Evolutionary conservation across 2,797 vertebrate genomes (phyloP).

Genomic region (Hypotaenidia okinawae): DNA sequence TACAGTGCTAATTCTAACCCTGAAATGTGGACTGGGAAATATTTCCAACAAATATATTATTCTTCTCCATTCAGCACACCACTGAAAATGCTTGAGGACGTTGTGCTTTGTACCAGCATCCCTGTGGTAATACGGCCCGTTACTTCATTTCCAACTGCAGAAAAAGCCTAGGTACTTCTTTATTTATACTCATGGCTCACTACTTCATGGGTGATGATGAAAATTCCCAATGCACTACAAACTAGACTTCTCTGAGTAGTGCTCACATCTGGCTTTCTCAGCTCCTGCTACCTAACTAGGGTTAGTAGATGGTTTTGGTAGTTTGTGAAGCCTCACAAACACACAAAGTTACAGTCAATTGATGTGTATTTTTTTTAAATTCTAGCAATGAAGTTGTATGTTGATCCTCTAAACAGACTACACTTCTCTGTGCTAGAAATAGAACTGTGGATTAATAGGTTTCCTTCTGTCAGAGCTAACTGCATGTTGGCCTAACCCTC

Average conservation of each 20-base stretch:
- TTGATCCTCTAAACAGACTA: not conserved
- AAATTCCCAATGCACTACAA: not conserved
- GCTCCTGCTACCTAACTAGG: not conserved
- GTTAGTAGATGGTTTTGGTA: not conserved
- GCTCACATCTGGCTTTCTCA: not conserved
- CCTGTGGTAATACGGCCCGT: not conserved
- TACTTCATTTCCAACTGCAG: not conserved
- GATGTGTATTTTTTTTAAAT: not conserved
- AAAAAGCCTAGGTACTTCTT: not conserved
- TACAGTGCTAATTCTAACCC: not conserved
- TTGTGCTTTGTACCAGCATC: not conserved
- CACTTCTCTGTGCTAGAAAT: not conserved
- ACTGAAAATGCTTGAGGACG: not conserved
- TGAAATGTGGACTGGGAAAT: not conserved
- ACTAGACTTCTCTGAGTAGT: not conserved
- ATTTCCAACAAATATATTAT: slow-evolving; percentile 35
- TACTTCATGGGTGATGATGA: not conserved
- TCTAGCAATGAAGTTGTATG: not conserved
- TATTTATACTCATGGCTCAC: not conserved
- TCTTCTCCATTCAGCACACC: not conserved
- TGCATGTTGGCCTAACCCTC: not conserved
- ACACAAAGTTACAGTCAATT: not conserved
- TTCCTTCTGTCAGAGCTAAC: slow-evolving; percentile 11
- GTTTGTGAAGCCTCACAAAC: not conserved
- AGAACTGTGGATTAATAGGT: slow-evolving; percentile 20